A percentile compares a stretch with the other conserved stretches of the same genome.
phyloP scores from a whole-genome alignment of 1,140 invertebrate species.

The Calephelis virginiensis region DNA sequence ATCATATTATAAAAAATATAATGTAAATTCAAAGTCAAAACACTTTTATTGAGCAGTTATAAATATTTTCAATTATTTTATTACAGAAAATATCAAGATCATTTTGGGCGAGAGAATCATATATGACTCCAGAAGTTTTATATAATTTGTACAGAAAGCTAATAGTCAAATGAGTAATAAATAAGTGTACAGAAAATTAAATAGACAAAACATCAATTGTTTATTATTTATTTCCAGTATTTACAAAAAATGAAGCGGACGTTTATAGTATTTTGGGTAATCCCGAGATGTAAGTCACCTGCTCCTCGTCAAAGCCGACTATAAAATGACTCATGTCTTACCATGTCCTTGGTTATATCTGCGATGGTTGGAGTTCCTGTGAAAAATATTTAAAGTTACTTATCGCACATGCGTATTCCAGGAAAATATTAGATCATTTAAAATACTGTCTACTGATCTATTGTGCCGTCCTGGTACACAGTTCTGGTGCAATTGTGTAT shows the following conservation, averaged over 20 bases:
- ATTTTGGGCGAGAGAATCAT: conserved; percentile 54
- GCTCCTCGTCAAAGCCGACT: conserved; percentile 76
- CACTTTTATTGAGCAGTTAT: background rate
- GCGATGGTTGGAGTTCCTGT: conserved; percentile 81
- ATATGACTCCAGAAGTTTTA: conserved; percentile 59
- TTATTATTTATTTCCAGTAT: conserved; percentile 16
- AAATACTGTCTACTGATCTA: too few relatives aligned
- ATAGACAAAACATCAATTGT: background rate
- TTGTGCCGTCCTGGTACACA: too few relatives aligned
- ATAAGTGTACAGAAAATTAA: background rate
- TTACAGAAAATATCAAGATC: conserved; percentile 65
- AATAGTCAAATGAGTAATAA: conserved; percentile 46
- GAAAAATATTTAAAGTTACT: conserved; percentile 20
- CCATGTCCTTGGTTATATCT: conserved; percentile 83
- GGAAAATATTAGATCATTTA: too few relatives aligned
- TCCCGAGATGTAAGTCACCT: background rate
- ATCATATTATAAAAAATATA: too few relatives aligned
- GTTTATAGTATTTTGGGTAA: background rate
- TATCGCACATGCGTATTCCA: background rate
- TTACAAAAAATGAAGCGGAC: too few relatives aligned
- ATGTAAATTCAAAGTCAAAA: too few relatives aligned
- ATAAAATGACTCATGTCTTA: conserved; percentile 83
- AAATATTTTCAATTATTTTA: conserved; percentile 11
- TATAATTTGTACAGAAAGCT: conserved; percentile 64
- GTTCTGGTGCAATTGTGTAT: too few relatives aligned